Evolutionary conservation across 2,888 invertebrate genomes (phyloP).

Genomic region (Mimumesa dahlbomi): DNA sequence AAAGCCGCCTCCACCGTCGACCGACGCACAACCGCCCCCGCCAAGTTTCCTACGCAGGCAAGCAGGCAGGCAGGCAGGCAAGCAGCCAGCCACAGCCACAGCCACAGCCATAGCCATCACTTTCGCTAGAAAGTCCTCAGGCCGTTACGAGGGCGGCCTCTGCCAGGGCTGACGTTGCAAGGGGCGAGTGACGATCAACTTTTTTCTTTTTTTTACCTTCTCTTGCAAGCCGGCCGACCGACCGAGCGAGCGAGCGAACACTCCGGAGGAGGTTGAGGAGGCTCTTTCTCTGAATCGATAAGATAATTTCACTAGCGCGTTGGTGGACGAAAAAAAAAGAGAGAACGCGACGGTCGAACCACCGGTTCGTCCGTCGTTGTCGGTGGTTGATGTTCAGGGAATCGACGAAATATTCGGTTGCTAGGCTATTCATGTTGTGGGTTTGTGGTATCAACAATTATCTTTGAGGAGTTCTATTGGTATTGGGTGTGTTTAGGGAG

Average conservation of each 20-base stretch:
- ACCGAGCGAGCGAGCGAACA: neutral
- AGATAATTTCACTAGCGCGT: constrained; percentile 47
- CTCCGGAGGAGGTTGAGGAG: constrained; percentile 2
- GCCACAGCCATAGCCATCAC: constrained; percentile 72
- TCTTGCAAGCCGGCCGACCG: neutral
- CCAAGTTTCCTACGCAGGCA: constrained; percentile 62
- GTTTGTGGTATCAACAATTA: too few relatives aligned
- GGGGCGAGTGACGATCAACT: constrained; percentile 47
- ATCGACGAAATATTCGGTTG: constrained; percentile 59
- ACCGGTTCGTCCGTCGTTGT: constrained; percentile 3
- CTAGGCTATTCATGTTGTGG: constrained; percentile 38
- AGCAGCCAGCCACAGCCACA: too few relatives aligned
- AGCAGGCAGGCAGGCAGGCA: constrained; percentile 60
- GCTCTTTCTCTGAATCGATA: constrained; percentile 49
- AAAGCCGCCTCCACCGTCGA: constrained; percentile 38
- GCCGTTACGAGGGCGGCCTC: constrained; percentile 48
- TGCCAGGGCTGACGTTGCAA: constrained; percentile 65
- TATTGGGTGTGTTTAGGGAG: too few relatives aligned
- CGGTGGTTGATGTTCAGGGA: constrained; percentile 13
- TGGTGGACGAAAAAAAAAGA: constrained; percentile 41
- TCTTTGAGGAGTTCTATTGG: neutral
- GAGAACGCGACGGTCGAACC: constrained; percentile 20
- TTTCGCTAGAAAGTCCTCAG: constrained; percentile 69
- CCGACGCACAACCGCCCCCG: constrained; percentile 43
- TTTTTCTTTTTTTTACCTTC: constrained; percentile 19